Conservation (phyloP, 2,113 vertebrate species). For the Lontra canadensis region DNA sequence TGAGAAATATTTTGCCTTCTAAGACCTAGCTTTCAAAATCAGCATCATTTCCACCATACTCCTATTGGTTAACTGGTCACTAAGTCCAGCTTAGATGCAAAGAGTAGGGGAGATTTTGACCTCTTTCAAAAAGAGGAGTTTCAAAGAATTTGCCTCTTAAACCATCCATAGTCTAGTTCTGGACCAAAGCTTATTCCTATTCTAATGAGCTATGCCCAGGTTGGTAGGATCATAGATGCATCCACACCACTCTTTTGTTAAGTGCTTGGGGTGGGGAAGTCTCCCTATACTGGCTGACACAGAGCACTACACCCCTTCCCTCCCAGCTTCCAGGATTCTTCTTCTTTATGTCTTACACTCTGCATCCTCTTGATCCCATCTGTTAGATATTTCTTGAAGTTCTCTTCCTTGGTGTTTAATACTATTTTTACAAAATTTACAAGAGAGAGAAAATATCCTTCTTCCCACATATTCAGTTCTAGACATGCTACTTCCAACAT, state of each 20-base stretch:
- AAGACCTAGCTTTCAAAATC: neutral
- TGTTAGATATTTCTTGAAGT: neutral
- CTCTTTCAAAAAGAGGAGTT: neutral
- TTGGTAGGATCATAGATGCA: neutral
- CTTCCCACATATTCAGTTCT: neutral
- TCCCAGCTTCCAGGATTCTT: neutral
- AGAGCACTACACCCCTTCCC: neutral
- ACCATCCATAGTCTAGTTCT: neutral
- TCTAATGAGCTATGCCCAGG: neutral
- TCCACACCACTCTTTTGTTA: neutral
- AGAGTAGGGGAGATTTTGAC: neutral
- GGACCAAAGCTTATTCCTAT: neutral
- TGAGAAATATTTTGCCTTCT: neutral
- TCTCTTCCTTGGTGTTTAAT: neutral
- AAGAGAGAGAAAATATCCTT: neutral
- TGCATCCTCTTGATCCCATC: neutral
- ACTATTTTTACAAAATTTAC: neutral
- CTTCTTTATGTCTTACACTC: neutral
- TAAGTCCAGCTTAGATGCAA: neutral
- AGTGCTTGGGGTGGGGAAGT: too few species aligned
- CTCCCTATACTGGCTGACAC: neutral
- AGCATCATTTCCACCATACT: neutral
- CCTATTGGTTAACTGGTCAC: neutral
- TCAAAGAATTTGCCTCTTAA: slow-evolving; percentile 1
- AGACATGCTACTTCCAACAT: neutral